Base-by-base conservation (phyloP, 2,797 vertebrate species). In the Halcyon leucocephala region DNA sequence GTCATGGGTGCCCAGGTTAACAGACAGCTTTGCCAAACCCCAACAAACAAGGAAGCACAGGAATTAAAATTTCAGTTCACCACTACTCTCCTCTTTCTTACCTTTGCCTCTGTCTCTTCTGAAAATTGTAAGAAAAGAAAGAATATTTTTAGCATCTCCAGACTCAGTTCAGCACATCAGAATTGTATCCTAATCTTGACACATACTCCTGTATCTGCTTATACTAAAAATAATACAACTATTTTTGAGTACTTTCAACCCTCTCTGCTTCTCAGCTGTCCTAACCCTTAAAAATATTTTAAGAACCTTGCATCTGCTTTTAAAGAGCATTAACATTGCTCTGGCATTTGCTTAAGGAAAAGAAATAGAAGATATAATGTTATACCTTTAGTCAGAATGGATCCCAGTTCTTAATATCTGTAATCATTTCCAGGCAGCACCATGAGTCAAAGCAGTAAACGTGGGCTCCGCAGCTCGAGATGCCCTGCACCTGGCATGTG, bases 221-320 rank as follows among this genome's bases (percentile, higher is more conserved):
- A 74, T 76, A 93, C 96, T 97, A 98, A 98, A 98, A 98, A 98
- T 95, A 98, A 97, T 94, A 87, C 93, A 95, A 96, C 98, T 97
- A 95, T 95, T 96, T 97, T 78, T 86, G 95, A 97, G 95, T 92
- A 90, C 92, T 97, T 98, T 86, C 51, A 92, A 88, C 94, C 82
- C 77, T 95, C 82, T 94, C 84, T 83, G 64, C 90, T 96, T 76
- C 86, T 33, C 92, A 93, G 85, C 70, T 74, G 81, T 41, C 90
- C 84, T 89, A 92, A 87, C 82, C 91, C 82, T 74, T 86, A 90
- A 86, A 95, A 96, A 90, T 76, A 91, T 85, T 89, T 94, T 82
- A 94, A 91, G 93, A 88, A 95, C 88, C 88, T 94, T 76, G 46
- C 67, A 81, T 64, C 33, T 46, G 58, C 60, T 52, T 79, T 55